Base-by-base conservation (phyloP, 2,113 vertebrate genomes). In the Sebastes schlegelii region DNA sequence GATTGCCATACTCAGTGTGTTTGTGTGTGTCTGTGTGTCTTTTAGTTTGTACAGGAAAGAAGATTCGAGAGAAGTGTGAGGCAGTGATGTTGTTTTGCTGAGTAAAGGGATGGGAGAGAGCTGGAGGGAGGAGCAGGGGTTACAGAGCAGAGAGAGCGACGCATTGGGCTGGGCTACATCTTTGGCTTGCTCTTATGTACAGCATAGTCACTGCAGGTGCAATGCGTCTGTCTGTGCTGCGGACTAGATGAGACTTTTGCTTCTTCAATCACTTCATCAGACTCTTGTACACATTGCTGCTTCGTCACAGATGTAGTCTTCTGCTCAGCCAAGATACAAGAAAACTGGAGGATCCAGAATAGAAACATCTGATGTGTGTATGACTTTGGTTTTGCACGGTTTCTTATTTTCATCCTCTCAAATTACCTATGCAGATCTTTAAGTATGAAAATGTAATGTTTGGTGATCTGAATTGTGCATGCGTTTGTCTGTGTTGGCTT, bases 171-270 rank as follows among this genome's bases (percentile, higher is more conserved):
- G 91, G 94, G 93, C 90, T 88, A 12, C 75, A 84, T 85, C 87
- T 92, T 34, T 94, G 90, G 90, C 92, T 87, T 72, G 64, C 69
- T 85, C 79, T 79, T 86, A 42, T 61, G 21, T 70, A 77, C 74
- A 77, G 89, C 84, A 7, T 55, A 85, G 77, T 82, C 90, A 93
- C 80, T 95, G 95, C 95, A 93, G 95, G 88, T 93, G 87, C 89
- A 92, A 80, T 96, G 95, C 94, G 94, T 93, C 94, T 91, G 62
- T 89, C 81, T 87, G 76, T 45, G 81, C 81, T 86, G 77, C 79
- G 79, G 86, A 61, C 34, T 34, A 62, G 68, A 78, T 58, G 40
- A 80, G 68, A 34, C 57, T 62, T 76, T 58, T 67, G 46, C 26
- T 51, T 70, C 21, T 52, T 63, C 1, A 2, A 0, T 54, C 48